Evolutionary conservation across 2,888 invertebrate genomes (phyloP).

Genomic region (Entomobrya multifasciata): DNA sequence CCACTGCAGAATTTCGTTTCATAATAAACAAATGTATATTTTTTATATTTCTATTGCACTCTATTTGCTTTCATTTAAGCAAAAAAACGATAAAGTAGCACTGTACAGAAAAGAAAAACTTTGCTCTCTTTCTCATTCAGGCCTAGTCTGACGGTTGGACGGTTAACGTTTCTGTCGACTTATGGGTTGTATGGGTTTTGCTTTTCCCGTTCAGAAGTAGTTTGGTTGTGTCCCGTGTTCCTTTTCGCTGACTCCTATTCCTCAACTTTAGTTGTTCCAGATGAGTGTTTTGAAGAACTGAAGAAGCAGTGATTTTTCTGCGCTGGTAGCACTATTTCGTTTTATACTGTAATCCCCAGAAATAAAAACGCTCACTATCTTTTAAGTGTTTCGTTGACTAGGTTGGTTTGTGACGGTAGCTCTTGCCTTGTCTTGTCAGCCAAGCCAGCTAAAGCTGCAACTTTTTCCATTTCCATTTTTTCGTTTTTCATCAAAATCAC

Average conservation of each 20-base stretch:
- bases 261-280: not conserved
- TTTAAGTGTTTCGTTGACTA: constrained; percentile 17
- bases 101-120: not conserved
- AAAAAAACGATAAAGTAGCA: not conserved
- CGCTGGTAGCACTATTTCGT: not conserved
- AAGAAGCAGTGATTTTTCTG: constrained; percentile 3
- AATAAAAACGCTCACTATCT: not conserved
- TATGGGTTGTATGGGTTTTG: not conserved
- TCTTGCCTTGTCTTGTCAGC: not conserved
- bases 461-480: constrained; percentile 6
- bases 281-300: constrained; percentile 2
- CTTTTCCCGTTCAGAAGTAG: not conserved
- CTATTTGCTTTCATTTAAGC: no score
- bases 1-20: no score
- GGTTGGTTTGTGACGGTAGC: not conserved
- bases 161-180: no score
- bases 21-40: no score
- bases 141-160: no score
- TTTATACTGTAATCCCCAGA: not conserved
- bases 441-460: no score
- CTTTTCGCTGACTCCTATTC: constrained; percentile 16
- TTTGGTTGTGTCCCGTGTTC: no score
- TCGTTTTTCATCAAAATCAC: constrained; percentile 30
- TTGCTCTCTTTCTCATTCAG: no score
- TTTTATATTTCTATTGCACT: no score